A percentile compares a stretch with the other conserved stretches of the same genome.
Conservation (phyloP, 2,888 invertebrate genomes). For the Callyntrura guangdongensis region DNA sequence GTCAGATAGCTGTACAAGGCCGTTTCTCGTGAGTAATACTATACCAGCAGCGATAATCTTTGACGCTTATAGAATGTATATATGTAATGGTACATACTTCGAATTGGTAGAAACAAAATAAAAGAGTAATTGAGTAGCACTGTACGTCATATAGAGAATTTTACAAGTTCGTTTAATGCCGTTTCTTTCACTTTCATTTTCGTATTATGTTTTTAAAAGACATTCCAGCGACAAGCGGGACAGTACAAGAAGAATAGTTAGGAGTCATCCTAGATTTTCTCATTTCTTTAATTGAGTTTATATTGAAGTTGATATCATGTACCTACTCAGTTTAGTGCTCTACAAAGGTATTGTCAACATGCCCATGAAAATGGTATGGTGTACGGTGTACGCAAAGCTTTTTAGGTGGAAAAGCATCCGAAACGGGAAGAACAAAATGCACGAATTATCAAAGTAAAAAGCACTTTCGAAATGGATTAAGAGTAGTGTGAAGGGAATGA, state of each 20-base stretch:
- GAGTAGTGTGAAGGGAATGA: slow-evolving; percentile 30
- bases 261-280: background rate
- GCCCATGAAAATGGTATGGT: no score
- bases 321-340: background rate
- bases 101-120: background rate
- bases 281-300: background rate
- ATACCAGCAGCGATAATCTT: background rate
- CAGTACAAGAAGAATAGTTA: no score
- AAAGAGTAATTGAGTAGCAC: background rate
- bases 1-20: background rate
- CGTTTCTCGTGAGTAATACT: background rate
- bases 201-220: no score
- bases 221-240: no score
- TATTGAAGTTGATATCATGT: background rate
- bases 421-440: background rate
- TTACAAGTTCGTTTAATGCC: background rate
- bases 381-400: no score
- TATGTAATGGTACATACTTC: background rate
- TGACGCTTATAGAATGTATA: background rate
- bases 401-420: no score
- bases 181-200: no score
- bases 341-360: no score
- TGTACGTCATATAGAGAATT: background rate
- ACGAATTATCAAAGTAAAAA: slow-evolving; percentile 17
- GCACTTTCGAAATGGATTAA: slow-evolving; percentile 54